A percentile compares a stretch with the other conserved stretches of the same genome.
Conservation (phyloP, 2,888 invertebrate species). For the Drosophila suboccidentalis region DNA sequence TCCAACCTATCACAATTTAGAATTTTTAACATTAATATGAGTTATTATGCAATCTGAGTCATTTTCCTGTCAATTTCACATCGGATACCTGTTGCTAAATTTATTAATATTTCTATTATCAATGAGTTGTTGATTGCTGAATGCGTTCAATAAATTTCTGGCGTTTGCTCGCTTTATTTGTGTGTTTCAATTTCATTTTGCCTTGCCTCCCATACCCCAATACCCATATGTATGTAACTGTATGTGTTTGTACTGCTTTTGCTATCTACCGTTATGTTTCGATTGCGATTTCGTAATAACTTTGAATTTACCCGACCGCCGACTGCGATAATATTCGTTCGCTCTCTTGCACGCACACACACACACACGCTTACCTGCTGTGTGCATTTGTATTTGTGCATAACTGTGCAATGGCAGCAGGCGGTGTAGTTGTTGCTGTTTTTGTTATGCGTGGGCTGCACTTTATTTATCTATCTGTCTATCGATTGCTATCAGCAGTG, state of each 20-base stretch:
- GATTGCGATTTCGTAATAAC: conserved; percentile 79
- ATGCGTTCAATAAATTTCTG: conserved; percentile 32
- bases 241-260: conserved; percentile 47
- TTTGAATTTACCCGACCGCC: conserved; percentile 63
- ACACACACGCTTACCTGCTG: conserved; percentile 18
- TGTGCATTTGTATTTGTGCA: conserved; percentile 33
- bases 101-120: conserved; percentile 1
- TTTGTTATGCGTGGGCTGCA: conserved; percentile 60
- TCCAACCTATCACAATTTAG: conserved; percentile 2
- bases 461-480: conserved; percentile 59
- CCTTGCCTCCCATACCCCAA: conserved; percentile 27
- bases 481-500: conserved; percentile 48
- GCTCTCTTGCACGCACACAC: conserved; percentile 42
- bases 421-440: conserved; percentile 22
- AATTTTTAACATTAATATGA: not conserved
- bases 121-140: conserved; percentile 14
- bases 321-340: conserved; percentile 70
- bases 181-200: conserved; percentile 52
- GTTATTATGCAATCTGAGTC: conserved; percentile 5
- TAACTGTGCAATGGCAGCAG: conserved; percentile 56
- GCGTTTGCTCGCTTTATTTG: conserved; percentile 32
- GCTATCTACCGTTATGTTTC: conserved; percentile 78
- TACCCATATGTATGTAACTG: conserved; percentile 1
- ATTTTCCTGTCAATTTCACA: not conserved
- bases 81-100: conserved; percentile 9